Percentiles rank a stretch among this genome's conserved stretches.
These are phyloP conservation scores for Holacanthella duospinosa DNA, from an alignment of 2,888 invertebrate species.

Conservation along the genomic window DNA sequence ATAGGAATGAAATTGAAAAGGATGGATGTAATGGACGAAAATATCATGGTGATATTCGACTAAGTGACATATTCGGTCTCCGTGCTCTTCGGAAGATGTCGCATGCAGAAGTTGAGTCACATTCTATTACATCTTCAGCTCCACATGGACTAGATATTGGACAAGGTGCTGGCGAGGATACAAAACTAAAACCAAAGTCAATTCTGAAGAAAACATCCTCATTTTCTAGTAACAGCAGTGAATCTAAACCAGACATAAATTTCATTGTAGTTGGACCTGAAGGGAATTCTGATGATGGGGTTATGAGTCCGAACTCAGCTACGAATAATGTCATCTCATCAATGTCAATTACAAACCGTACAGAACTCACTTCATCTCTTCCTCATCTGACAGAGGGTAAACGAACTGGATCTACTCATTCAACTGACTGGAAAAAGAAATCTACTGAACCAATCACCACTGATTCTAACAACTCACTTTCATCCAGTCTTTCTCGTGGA, in stretches of 20 bases:
- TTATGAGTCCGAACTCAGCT: too few relatives aligned
- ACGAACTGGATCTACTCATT: background rate
- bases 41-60: slow-evolving; percentile 14
- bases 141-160: too few relatives aligned
- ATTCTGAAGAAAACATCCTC: slow-evolving; percentile 36
- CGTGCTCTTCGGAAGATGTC: slow-evolving; percentile 24
- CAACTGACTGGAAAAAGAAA: background rate
- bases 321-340: too few relatives aligned
- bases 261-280: background rate
- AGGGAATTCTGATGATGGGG: too few relatives aligned
- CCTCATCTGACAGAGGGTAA: background rate
- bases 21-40: background rate
- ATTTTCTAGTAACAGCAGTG: slow-evolving; percentile 22
- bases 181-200: slow-evolving; percentile 22
- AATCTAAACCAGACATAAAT: slow-evolving; percentile 14
- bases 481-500: slow-evolving; percentile 28
- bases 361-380: background rate
- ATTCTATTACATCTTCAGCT: slow-evolving; percentile 9
- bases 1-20: background rate
- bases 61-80: slow-evolving; percentile 34
- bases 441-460: background rate
- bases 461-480: background rate
- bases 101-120: slow-evolving; percentile 11
- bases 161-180: background rate
- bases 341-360: too few relatives aligned